Base-by-base conservation (phyloP, 1,140 invertebrate species). In the Monomorium pharaonis region DNA sequence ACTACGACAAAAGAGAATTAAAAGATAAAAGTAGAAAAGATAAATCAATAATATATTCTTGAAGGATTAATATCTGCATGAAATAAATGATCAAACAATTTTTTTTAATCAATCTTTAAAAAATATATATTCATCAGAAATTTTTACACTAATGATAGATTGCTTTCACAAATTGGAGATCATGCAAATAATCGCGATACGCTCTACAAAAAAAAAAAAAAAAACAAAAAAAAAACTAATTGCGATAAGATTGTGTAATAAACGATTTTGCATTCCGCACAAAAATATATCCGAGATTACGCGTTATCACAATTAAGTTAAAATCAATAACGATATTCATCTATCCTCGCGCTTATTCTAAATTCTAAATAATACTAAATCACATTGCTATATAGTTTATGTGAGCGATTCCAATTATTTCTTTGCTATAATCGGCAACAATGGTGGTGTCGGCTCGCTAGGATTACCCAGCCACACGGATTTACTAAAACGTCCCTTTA, bases 401-500 rank as follows among this genome's bases (percentile, higher is more conserved):
- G 7, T 18, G 18, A 44, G 42, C 14, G 0, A 44, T 58, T 18
- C n/a, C 12, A 78, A 63, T 90, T 92, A 94, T 85, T 94, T 94
- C 76, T 93, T 94, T 44, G 76, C 69, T 89, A 91, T 85, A 56
- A 93, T 88, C 42, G 93, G 90, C 30, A 91, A 88, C 60, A 90
- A 90, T 58, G 89, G 91, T 42, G 89, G 87, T 14, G 91, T 86
- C 54, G 89, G 84, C 77, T 94, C 94, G 69, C 90, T 92, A 54
- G 93, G 92, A 92, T 93, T 94, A 72, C 92, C 94, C 72, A 94
- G 30, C 93, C 92, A 94, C 0, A 94, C 93, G 9, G 92, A 94
- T 91, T 94, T 94, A 89, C 92, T 94, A 88, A 94, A 95, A 30
- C 94, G 92, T 67, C 94, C 94, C 81, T 94, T 95, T 75, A 93